phyloP scores from a whole-genome alignment of 2,797 vertebrate genomes.

The Pogonophryne albipinna region DNA sequence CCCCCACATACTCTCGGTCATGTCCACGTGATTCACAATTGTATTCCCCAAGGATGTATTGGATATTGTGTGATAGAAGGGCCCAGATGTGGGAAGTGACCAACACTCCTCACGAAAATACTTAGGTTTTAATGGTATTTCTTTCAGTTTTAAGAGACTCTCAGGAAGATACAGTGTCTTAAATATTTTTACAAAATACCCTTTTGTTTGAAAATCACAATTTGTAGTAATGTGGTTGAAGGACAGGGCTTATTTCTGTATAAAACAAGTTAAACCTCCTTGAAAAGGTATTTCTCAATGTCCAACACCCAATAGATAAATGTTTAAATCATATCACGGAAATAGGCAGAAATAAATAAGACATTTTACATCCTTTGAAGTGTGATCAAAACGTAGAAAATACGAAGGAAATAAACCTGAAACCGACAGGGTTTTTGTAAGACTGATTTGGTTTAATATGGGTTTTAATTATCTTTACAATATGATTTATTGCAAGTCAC shows the following conservation, averaged over 20 bases:
- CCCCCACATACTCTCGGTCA: slow-evolving; percentile 75
- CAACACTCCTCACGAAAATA: slow-evolving; percentile 68
- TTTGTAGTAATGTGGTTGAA: not conserved
- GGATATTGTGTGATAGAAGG: slow-evolving; percentile 82
- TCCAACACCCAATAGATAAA: not conserved
- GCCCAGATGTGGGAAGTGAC: slow-evolving; percentile 59
- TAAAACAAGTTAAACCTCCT: not conserved
- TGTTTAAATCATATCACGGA: not conserved
- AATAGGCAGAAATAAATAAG: not conserved
- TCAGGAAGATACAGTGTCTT: too few species aligned
- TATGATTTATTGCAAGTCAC: not conserved
- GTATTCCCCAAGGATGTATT: slow-evolving; percentile 79
- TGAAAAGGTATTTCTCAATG: not conserved
- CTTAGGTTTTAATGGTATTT: not conserved
- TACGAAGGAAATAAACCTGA: not conserved
- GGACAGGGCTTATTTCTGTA: not conserved
- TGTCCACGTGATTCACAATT: slow-evolving; percentile 84
- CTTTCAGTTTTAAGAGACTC: not conserved
- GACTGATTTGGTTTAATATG: not conserved
- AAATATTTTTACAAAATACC: too few species aligned
- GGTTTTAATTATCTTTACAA: not conserved
- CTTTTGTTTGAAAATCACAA: too few species aligned
- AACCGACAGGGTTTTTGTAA: not conserved
- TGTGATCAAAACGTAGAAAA: not conserved
- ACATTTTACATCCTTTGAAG: not conserved